Base-by-base conservation (phyloP, 1,140 invertebrate genomes). In the Drosophila erecta region DNA sequence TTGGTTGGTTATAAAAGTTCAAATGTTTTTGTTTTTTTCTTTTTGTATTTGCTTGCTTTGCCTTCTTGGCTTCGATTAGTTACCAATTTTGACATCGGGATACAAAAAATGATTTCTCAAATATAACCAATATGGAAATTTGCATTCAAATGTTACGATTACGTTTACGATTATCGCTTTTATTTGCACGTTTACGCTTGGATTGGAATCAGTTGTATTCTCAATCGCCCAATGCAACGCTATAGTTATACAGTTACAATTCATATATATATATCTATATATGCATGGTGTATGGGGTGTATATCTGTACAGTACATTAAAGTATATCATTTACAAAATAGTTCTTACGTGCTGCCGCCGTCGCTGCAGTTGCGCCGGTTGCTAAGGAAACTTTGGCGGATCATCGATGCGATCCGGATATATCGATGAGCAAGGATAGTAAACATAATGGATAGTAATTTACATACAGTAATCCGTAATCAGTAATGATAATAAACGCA, bases 1-100 rank as follows among this genome's bases (percentile, higher is more conserved):
- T 84, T 69, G 83, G 66, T 76, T 81, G 85, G 74, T 87, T 84
- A 87, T 87, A 86, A 86, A 86, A 86, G 70, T 86, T 81, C 59
- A 74, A 72, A 72, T 72, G 53, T 72, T 72, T 46, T 15, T n/a
- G 6, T 47, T n/a, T 47, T 27, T 14, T 7, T 46, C 7, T 6
- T 14, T 4, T 7, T 46, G 15, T 30, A n/a, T 27, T 14, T 24
- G 24, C 17, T 67, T 1, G 22, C 22, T 15, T 44, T 59, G 14
- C 35, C 14, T 30, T 30, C 0, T 8, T 8, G 8, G 30, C 38
- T 60, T 61, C 38, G 38, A 17, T 62, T 54, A 46, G 41, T 71
- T 71, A 38, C 41, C 54, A 70, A 59, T 41, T 40, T 47, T 2
- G 37, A 40, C 44, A 50, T 62, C 24, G 50, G 35, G 30, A 38